phyloP scores from a whole-genome alignment of 2,113 vertebrate genomes.

The Hydrolagus affinis region DNA sequence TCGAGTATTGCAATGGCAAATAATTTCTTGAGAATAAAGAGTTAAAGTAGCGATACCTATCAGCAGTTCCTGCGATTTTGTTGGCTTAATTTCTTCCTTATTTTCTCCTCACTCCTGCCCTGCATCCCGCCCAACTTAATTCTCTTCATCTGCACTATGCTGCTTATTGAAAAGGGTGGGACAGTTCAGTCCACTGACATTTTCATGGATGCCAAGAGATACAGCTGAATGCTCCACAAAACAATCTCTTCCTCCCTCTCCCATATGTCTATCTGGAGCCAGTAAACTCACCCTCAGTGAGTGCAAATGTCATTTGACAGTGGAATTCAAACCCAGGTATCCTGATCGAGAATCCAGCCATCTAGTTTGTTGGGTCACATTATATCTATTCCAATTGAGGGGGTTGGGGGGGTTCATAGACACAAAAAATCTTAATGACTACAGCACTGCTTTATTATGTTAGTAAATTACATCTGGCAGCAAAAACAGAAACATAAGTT shows the following conservation, averaged over 20 bases:
- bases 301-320: conserved; percentile 5
- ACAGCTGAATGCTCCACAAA: conserved; percentile 19
- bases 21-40: conserved; percentile 15
- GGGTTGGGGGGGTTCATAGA: too few species aligned
- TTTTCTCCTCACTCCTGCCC: conserved; percentile 10
- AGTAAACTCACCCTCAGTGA: background rate
- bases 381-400: conserved; percentile 10
- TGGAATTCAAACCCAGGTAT: background rate
- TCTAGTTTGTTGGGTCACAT: background rate
- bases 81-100: conserved; percentile 24
- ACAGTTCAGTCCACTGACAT: conserved; percentile 28
- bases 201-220: conserved; percentile 9
- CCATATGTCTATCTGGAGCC: background rate
- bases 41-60: background rate
- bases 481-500: background rate
- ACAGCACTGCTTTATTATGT: background rate
- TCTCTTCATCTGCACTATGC: conserved; percentile 24
- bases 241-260: conserved; percentile 1
- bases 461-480: background rate
- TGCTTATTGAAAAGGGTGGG: background rate
- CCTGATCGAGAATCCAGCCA: background rate
- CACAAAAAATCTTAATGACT: background rate
- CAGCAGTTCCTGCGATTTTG: conserved; percentile 14
- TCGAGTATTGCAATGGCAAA: background rate
- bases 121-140: conserved; percentile 8